Evolutionary conservation across 1,140 invertebrate species (phyloP).

Genomic region (Apis florea): DNA sequence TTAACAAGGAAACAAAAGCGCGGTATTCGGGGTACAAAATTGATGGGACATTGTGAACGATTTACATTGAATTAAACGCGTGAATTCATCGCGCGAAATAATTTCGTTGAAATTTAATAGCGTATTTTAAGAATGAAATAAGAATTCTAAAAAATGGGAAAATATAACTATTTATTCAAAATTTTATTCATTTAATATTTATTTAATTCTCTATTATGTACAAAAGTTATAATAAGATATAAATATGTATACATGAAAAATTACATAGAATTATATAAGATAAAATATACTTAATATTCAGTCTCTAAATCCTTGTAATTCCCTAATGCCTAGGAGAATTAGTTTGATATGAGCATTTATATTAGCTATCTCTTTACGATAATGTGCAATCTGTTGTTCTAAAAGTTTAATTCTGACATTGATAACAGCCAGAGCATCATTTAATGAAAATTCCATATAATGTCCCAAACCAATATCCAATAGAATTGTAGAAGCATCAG

Average conservation of each 20-base stretch:
- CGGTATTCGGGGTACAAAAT: slow-evolving; percentile 23
- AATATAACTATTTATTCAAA: background rate
- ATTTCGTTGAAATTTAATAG: background rate
- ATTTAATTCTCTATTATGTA: slow-evolving; percentile 15
- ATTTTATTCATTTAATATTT: slow-evolving; percentile 1
- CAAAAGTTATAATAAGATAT: background rate
- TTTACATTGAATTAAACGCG: background rate
- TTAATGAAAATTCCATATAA: slow-evolving; percentile 86
- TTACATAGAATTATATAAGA: background rate
- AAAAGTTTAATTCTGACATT: slow-evolving; percentile 85
- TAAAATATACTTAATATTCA: background rate
- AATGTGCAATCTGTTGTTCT: slow-evolving; percentile 82
- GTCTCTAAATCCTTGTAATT: slow-evolving; percentile 79
- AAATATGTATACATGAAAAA: background rate
- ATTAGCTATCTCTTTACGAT: slow-evolving; percentile 84
- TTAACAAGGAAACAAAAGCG: slow-evolving; percentile 54
- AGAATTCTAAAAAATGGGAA: background rate
- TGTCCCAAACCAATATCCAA: slow-evolving; percentile 89
- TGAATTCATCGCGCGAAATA: background rate
- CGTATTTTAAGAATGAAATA: background rate
- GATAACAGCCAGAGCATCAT: slow-evolving; percentile 87
- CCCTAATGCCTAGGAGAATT: slow-evolving; percentile 84
- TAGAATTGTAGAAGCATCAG: slow-evolving; percentile 85
- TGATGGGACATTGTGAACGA: slow-evolving; percentile 9
- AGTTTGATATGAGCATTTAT: slow-evolving; percentile 91